Evolutionary conservation across 2,888 invertebrate genomes (phyloP).

Genomic region (Philhelius pedissequus): DNA sequence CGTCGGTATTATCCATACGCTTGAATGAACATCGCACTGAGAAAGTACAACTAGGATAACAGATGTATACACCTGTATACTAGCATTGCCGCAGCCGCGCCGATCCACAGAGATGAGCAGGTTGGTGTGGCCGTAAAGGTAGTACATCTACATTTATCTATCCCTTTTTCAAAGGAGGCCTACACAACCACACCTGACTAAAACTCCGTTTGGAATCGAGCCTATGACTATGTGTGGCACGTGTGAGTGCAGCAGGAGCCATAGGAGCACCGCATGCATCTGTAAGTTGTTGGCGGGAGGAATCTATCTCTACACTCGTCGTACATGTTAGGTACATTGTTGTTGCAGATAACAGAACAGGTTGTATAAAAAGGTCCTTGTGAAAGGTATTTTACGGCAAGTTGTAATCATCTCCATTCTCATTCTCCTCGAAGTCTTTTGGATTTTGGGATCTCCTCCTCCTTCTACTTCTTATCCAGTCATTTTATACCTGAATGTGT

Average conservation of each 20-base stretch:
- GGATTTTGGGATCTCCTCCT: neutral
- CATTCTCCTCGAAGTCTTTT: neutral
- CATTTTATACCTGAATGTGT: too few species aligned
- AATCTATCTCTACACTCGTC: neutral
- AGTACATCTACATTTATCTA: too few species aligned
- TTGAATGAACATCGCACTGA: conserved; percentile 41
- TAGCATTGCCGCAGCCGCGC: neutral
- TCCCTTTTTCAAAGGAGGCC: conserved; percentile 12
- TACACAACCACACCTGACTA: conserved; percentile 6
- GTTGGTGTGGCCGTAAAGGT: neutral
- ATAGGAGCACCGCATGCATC: conserved; percentile 33
- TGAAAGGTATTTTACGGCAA: neutral
- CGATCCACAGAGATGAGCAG: neutral
- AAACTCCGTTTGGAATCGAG: conserved; percentile 40
- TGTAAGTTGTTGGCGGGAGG: conserved; percentile 49
- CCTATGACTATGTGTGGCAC: conserved; percentile 40
- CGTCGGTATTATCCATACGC: conserved; percentile 45
- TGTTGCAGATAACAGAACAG: neutral
- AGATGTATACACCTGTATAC: conserved; percentile 51
- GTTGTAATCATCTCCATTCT: neutral
- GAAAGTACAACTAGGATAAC: conserved; percentile 53
- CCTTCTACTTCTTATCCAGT: too few species aligned
- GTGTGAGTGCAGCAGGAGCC: conserved; percentile 33
- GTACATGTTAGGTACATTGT: neutral
- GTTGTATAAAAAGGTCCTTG: neutral